phyloP scores from a whole-genome alignment of 2,888 invertebrate genomes.

The Gymnocheta viridis region DNA sequence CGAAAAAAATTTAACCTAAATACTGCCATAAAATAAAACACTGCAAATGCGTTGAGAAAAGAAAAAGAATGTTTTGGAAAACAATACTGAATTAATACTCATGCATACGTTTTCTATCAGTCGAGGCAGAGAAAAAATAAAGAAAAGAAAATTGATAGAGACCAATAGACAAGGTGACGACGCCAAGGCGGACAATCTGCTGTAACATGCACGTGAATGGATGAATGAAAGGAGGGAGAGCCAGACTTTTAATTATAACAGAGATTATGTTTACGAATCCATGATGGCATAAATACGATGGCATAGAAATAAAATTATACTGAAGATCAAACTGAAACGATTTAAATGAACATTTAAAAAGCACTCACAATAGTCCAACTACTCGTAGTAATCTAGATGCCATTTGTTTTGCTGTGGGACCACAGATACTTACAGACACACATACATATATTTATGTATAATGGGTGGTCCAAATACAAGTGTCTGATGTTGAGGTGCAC shows the following conservation, averaged over 20 bases:
- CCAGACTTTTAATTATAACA: slow-evolving; percentile 19
- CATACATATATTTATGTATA: too few relatives aligned
- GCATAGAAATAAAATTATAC: slow-evolving; percentile 17
- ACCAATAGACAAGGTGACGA: slow-evolving; percentile 45
- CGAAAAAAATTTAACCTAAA: slow-evolving; percentile 54
- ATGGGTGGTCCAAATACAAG: too few relatives aligned
- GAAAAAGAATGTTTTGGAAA: slow-evolving; percentile 10
- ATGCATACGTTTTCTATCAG: neutral
- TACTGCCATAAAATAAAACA: slow-evolving; percentile 31
- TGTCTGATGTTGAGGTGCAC: too few relatives aligned
- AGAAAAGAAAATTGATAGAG: slow-evolving; percentile 28
- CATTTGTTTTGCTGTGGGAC: neutral
- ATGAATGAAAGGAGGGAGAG: slow-evolving; percentile 1
- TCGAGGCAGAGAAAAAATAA: neutral
- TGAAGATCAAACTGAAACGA: slow-evolving; percentile 51
- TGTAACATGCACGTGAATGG: slow-evolving; percentile 12
- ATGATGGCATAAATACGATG: slow-evolving; percentile 46
- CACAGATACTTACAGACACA: neutral
- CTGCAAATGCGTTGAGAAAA: slow-evolving; percentile 35
- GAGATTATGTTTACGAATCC: slow-evolving; percentile 41
- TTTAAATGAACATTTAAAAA: slow-evolving; percentile 25
- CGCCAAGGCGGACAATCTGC: slow-evolving; percentile 24
- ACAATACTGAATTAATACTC: slow-evolving; percentile 4
- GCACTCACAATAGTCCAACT: slow-evolving; percentile 1
- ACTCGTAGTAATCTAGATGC: neutral